phyloP scores from a whole-genome alignment of 2,113 vertebrate species.

The Nicator chloris region DNA sequence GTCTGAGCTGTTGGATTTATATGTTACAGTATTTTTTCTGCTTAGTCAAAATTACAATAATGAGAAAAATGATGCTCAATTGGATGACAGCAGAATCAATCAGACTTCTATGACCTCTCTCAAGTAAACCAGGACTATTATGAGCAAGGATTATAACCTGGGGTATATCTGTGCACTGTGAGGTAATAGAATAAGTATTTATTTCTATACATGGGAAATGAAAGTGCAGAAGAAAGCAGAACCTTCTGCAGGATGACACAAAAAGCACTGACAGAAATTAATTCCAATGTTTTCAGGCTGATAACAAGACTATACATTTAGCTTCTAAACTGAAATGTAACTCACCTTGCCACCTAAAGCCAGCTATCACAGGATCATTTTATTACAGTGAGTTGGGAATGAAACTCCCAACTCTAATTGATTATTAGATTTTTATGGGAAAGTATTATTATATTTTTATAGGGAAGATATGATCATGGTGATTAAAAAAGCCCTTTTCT shows the following conservation, averaged over 20 bases:
- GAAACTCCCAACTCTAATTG: background rate
- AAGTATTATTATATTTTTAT: background rate
- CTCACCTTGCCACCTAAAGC: background rate
- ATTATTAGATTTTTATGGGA: background rate
- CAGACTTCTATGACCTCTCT: background rate
- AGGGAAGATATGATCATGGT: background rate
- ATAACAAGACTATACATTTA: background rate
- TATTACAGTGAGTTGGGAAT: background rate
- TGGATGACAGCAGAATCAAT: background rate
- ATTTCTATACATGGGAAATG: background rate
- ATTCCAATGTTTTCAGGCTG: background rate
- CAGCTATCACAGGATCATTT: background rate
- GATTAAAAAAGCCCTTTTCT: background rate
- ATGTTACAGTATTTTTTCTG: background rate
- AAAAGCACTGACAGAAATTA: background rate
- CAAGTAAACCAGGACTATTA: background rate
- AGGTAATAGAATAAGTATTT: background rate
- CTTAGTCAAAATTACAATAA: background rate
- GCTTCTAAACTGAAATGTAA: background rate
- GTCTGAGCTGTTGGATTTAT: background rate
- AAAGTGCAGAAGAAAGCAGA: background rate
- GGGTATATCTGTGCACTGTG: background rate
- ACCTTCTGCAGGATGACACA: background rate
- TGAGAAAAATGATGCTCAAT: background rate
- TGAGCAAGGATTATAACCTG: background rate